Conservation (phyloP, 2,797 vertebrate species). For the Carduelis carduelis region DNA sequence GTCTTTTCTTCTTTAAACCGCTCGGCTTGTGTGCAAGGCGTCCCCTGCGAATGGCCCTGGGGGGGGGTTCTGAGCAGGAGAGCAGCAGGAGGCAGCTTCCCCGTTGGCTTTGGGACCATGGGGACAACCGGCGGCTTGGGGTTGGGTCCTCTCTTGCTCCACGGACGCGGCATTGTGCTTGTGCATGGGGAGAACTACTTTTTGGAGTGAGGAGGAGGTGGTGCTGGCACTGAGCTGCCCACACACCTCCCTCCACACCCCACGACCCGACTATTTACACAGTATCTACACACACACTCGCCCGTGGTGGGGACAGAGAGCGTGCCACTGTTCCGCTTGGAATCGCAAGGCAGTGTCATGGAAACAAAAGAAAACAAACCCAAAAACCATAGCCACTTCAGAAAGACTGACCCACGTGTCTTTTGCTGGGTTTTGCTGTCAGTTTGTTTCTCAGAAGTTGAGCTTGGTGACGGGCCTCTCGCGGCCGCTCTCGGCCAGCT, state of each 20-base stretch:
- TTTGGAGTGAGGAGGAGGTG: neutral
- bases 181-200: conserved; percentile 67
- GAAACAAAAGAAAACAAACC: neutral
- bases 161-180: conserved; percentile 76
- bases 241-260: neutral
- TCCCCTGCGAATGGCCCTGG: neutral
- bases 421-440: neutral
- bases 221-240: neutral
- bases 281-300: conserved; percentile 49
- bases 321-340: conserved; percentile 42
- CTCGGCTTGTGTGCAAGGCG: conserved; percentile 52
- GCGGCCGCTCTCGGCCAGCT: conserved; percentile 84
- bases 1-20: conserved; percentile 11
- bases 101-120: neutral
- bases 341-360: conserved; percentile 69
- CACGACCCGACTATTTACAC: conserved; percentile 66
- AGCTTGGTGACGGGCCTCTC: conserved; percentile 95
- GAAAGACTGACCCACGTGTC: neutral
- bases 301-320: neutral
- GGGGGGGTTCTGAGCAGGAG: neutral
- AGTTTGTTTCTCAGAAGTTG: conserved; percentile 82
- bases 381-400: conserved; percentile 26
- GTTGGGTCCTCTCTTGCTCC: conserved; percentile 61
- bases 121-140: neutral
- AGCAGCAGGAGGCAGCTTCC: neutral